Conservation (phyloP, 2,888 invertebrate genomes). For the Danaus chrysippus region DNA sequence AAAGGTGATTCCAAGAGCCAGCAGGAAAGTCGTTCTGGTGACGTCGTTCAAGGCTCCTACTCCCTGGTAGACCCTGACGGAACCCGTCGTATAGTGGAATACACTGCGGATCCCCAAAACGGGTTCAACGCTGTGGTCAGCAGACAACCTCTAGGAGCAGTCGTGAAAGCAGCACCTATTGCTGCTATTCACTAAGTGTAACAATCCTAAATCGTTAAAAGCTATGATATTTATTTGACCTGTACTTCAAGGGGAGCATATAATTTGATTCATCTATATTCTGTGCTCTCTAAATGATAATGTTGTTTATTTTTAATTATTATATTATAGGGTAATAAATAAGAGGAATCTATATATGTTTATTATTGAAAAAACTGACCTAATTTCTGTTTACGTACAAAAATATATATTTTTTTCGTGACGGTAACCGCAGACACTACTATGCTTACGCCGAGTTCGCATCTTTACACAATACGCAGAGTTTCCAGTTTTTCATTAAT, state of each 20-base stretch:
- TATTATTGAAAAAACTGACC: too few species aligned
- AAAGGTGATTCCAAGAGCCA: constrained; percentile 72
- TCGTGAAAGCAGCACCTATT: constrained; percentile 63
- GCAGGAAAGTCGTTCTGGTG: constrained; percentile 78
- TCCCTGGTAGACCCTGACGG: constrained; percentile 82
- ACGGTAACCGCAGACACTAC: too few species aligned
- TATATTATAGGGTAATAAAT: constrained; percentile 67
- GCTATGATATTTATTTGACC: too few species aligned
- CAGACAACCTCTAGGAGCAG: constrained; percentile 76
- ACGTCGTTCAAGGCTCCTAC: constrained; percentile 82
- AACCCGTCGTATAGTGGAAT: constrained; percentile 80
- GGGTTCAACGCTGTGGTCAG: constrained; percentile 84
- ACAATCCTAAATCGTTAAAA: constrained; percentile 5
- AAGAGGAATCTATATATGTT: constrained; percentile 56
- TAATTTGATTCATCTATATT: too few species aligned
- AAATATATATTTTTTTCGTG: neutral
- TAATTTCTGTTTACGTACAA: neutral
- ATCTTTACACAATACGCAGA: too few species aligned
- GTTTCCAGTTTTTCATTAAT: too few species aligned
- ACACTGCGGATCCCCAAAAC: constrained; percentile 82
- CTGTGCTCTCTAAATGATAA: constrained; percentile 37
- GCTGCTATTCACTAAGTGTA: constrained; percentile 41
- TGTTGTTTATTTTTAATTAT: constrained; percentile 53
- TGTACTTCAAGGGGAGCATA: too few species aligned
- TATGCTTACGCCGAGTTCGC: too few species aligned